A percentile compares a stretch with the other conserved stretches of the same genome.
phyloP scores from a whole-genome alignment of 2,888 invertebrate species.

The Cheilosia variabilis region DNA sequence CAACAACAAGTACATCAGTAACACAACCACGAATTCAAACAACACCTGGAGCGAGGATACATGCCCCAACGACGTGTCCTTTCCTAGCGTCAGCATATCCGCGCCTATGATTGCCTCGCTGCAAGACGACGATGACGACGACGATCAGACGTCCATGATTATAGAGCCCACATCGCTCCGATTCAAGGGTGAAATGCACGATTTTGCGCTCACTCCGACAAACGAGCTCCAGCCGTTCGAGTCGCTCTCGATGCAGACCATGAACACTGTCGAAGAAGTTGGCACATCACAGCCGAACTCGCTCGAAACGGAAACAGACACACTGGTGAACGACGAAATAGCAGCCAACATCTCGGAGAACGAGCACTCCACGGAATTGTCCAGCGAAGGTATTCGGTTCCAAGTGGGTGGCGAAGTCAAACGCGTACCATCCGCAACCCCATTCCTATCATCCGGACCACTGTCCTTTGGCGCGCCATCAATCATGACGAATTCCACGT shows the following conservation, averaged over 20 bases:
- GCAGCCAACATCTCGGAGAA: slow-evolving; percentile 58
- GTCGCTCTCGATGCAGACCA: slow-evolving; percentile 62
- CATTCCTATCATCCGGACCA: slow-evolving; percentile 73
- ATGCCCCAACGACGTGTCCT: slow-evolving; percentile 91
- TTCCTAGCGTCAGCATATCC: slow-evolving; percentile 91
- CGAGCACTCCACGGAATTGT: slow-evolving; percentile 68
- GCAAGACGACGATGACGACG: slow-evolving; percentile 85
- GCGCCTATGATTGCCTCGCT: slow-evolving; percentile 89
- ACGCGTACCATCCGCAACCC: slow-evolving; percentile 73
- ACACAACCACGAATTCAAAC: slow-evolving; percentile 77
- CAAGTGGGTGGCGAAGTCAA: slow-evolving; percentile 82
- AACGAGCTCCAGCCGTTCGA: slow-evolving; percentile 79
- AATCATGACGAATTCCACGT: slow-evolving; percentile 87
- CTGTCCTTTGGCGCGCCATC: slow-evolving; percentile 85
- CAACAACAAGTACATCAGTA: slow-evolving; percentile 78
- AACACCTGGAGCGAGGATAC: slow-evolving; percentile 94
- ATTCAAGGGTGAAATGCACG: slow-evolving; percentile 76
- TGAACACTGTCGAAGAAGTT: slow-evolving; percentile 60
- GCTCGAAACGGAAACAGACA: slow-evolving; percentile 80
- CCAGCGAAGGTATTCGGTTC: slow-evolving; percentile 78
- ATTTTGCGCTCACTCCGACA: slow-evolving; percentile 80
- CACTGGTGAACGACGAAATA: slow-evolving; percentile 78
- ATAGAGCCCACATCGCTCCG: slow-evolving; percentile 56
- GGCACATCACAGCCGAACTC: slow-evolving; percentile 78
- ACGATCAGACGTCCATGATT: slow-evolving; percentile 76